Percentiles rank a stretch among this genome's conserved stretches.
Evolutionary conservation across 2,113 vertebrate species (phyloP).

Genomic region (Oncorhynchus nerka): DNA sequence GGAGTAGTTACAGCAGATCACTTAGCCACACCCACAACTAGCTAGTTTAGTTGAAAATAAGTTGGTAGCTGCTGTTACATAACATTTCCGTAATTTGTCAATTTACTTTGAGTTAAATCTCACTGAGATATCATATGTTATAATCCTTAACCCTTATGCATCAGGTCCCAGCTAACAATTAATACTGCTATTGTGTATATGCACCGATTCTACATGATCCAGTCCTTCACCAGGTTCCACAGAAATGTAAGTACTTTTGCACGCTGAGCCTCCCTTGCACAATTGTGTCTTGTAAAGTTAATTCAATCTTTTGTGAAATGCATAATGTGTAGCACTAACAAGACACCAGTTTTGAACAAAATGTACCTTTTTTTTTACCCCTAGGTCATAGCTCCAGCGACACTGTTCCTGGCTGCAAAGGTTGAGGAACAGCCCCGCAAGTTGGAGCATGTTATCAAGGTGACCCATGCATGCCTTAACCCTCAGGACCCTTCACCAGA

Average conservation of each 20-base stretch:
- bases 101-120: too few relatives aligned
- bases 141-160: conserved; percentile 70
- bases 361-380: too few relatives aligned
- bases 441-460: conserved; percentile 95
- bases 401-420: conserved; percentile 93
- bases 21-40: too few relatives aligned
- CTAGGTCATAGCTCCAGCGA: conserved; percentile 88
- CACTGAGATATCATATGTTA: neutral
- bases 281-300: neutral
- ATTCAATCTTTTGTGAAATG: neutral
- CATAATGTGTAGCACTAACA: too few relatives aligned
- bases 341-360: too few relatives aligned
- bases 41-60: too few relatives aligned
- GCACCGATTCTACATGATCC: conserved; percentile 98
- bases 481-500: conserved; percentile 90
- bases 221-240: conserved; percentile 94
- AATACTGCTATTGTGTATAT: conserved; percentile 97
- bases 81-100: too few relatives aligned
- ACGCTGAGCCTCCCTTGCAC: too few relatives aligned
- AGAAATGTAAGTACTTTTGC: conserved; percentile 82
- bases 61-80: too few relatives aligned
- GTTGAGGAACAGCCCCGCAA: conserved; percentile 97
- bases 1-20: too few relatives aligned
- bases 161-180: conserved; percentile 92
- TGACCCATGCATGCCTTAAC: conserved; percentile 90